Base-by-base conservation (phyloP, 2,113 vertebrate species). In the Macquaria ambigua region DNA sequence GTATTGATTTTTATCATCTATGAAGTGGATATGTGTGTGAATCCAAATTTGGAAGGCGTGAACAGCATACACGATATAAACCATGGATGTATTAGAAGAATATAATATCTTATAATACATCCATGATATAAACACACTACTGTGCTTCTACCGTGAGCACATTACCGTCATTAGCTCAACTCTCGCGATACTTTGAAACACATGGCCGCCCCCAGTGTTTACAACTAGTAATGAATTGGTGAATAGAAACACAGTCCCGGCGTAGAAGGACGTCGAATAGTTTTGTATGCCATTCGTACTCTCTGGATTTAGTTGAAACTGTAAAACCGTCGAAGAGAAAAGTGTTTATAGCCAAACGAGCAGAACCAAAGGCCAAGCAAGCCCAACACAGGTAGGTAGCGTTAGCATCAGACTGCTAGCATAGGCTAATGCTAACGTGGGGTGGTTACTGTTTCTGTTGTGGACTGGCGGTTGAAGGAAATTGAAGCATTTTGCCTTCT, bases 181-280 rank as follows among this genome's bases (percentile, higher is more conserved):
- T 93, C 85, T 93, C 90, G 90, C 90, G 93, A 93, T 79, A 91
- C 0, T 79, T 74, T 0, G 56, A 79, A 70, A 77, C 90, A 84
- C 91, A 95, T 95, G 94, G 94, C 93, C 84, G 85, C 90, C 56
- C 6, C 6, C 83, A 68, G 69, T 88, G 87, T 85, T 91, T 89
- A 88, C 90, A 93, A 92, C 90, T 76, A 68, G 59, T 39, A 70
- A 86, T 81, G 90, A 90, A 81, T 66, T 74, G 23, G 62, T 88
- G 64, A 87, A 31, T 18, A 58, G n/a, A 76, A 74, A 58, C 69
- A 20, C 55, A 46, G 53, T 80, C 28, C 3, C 12, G 43, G 63
- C 69, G 68, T 14, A 53, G 55, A 28, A 58, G 31, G 56, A 58
- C 66, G 18, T 28, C 1, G 23, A 23, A 2, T 43, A 20, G 10